Evolutionary conservation across 2,113 vertebrate species (phyloP).

Genomic region (Caloenas nicobarica): DNA sequence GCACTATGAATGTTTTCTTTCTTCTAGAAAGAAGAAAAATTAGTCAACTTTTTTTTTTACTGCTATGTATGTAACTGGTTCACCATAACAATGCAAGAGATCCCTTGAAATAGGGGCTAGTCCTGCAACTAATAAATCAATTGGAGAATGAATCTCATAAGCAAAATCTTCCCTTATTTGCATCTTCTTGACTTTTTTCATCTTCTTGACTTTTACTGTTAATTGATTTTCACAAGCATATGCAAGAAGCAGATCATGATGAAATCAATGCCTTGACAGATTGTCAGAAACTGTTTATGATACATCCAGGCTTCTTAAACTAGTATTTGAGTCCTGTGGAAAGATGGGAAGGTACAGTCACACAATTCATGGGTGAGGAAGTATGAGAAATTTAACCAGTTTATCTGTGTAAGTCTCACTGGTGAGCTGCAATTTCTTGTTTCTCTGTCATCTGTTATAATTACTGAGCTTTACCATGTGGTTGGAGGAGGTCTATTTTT

Average conservation of each 20-base stretch:
- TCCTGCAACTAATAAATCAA: not conserved
- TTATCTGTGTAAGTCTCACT: not conserved
- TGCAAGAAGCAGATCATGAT: not conserved
- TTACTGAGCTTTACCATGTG: not conserved
- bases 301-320: not conserved
- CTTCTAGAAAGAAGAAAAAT: not conserved
- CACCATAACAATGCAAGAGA: not conserved
- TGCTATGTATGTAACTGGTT: not conserved
- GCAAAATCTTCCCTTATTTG: not conserved
- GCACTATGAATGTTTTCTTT: not conserved
- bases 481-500: not conserved
- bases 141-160: not conserved
- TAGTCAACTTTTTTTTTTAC: not conserved
- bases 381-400: not conserved
- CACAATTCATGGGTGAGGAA: not conserved
- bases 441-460: not conserved
- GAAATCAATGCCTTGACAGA: not conserved
- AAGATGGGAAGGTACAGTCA: not conserved
- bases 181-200: not conserved
- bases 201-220: not conserved
- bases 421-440: not conserved
- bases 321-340: not conserved
- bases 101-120: not conserved
- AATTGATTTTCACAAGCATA: not conserved
- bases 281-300: not conserved